Conservation (phyloP, 2,888 invertebrate genomes). For the Pyrocoelia pectoralis region DNA sequence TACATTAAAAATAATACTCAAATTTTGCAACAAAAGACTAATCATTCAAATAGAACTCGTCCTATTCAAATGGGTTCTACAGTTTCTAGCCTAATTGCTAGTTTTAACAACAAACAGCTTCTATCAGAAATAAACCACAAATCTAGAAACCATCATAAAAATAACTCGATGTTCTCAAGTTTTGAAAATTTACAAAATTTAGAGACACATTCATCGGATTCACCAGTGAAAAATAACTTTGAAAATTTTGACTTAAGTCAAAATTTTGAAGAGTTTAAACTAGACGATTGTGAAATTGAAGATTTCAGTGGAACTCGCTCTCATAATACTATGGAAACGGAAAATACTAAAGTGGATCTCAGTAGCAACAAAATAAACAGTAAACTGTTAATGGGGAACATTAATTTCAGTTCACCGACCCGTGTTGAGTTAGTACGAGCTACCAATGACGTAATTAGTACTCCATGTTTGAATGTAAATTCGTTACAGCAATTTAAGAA, state of each 20-base stretch:
- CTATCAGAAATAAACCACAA: constrained; percentile 65
- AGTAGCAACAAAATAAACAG: constrained; percentile 4
- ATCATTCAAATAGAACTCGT: constrained; percentile 49
- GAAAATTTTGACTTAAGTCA: constrained; percentile 75
- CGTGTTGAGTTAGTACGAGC: constrained; percentile 51
- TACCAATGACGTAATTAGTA: constrained; percentile 42
- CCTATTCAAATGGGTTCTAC: constrained; percentile 70
- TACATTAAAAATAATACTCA: constrained; percentile 59
- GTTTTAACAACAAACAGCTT: constrained; percentile 60
- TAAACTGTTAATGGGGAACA: constrained; percentile 15
- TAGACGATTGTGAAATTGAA: constrained; percentile 74
- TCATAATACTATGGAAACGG: neutral
- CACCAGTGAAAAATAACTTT: constrained; percentile 48
- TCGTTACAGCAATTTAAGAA: constrained; percentile 54
- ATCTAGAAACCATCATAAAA: constrained; percentile 45
- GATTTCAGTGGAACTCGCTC: constrained; percentile 44
- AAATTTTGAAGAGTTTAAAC: constrained; percentile 82
- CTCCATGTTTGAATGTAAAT: constrained; percentile 48
- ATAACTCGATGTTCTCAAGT: constrained; percentile 54
- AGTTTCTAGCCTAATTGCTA: constrained; percentile 64
- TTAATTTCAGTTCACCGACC: constrained; percentile 39
- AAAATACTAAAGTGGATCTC: neutral
- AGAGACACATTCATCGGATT: constrained; percentile 47
- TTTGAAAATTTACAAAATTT: constrained; percentile 57
- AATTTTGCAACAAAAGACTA: constrained; percentile 50